Evolutionary conservation across 2,888 invertebrate species (phyloP).

Genomic region (Xanthia icteritia): DNA sequence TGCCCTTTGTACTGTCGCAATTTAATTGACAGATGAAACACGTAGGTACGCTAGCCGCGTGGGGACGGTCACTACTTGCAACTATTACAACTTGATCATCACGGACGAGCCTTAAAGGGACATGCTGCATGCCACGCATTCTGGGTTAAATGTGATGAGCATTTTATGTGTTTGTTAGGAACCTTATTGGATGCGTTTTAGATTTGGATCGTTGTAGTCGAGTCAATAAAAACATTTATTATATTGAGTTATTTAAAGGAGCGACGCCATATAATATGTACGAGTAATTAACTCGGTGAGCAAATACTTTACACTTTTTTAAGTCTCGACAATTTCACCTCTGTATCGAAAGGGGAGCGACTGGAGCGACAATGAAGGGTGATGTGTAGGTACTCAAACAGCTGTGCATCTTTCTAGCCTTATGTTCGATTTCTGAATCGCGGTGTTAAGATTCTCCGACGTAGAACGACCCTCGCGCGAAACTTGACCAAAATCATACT

Average conservation of each 20-base stretch:
- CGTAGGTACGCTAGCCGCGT: constrained; percentile 1
- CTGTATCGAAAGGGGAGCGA: neutral
- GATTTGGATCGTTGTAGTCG: neutral
- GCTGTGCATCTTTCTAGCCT: neutral
- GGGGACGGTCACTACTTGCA: neutral
- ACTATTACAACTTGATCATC: constrained; percentile 19
- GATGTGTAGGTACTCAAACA: neutral
- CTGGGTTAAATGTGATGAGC: constrained; percentile 23
- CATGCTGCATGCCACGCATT: constrained; percentile 16
- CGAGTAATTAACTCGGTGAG: neutral
- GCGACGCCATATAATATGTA: neutral
- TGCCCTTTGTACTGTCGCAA: constrained; percentile 36
- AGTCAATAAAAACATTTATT: neutral
- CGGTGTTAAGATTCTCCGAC: neutral
- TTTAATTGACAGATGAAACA: constrained; percentile 28
- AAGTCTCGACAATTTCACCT: no score
- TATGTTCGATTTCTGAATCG: neutral
- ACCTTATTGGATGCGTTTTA: neutral
- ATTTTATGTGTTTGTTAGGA: constrained; percentile 14
- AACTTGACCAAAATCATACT: neutral
- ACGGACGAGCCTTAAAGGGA: constrained; percentile 31
- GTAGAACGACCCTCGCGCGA: neutral
- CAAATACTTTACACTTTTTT: neutral
- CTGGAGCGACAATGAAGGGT: neutral
- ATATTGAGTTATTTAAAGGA: neutral